These are phyloP conservation scores for Drosophila algonquin DNA, from an alignment of 2,888 invertebrate genomes.

Conservation along the genomic window DNA sequence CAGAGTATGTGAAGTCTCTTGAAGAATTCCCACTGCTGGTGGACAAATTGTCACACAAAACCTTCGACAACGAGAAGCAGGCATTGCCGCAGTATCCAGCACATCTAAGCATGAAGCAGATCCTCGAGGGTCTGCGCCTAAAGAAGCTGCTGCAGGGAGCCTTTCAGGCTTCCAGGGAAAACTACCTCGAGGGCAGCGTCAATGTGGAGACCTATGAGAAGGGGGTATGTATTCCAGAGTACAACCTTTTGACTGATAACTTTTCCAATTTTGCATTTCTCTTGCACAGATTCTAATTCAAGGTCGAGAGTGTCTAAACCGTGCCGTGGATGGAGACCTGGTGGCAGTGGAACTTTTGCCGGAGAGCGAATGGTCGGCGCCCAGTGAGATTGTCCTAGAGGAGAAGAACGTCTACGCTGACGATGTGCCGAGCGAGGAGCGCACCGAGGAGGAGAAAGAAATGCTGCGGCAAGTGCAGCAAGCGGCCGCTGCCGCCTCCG, in stretches of 20 bases:
- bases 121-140: conserved; percentile 91
- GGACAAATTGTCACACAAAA: conserved; percentile 92
- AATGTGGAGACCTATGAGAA: conserved; percentile 91
- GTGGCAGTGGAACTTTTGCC: conserved; percentile 96
- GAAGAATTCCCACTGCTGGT: conserved; percentile 88
- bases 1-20: conserved; percentile 90
- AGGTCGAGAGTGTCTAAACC: conserved; percentile 93
- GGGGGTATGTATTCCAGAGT: conserved; percentile 86
- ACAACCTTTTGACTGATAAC: neutral
- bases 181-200: conserved; percentile 96
- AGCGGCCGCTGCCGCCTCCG: conserved; percentile 62
- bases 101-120: conserved; percentile 90
- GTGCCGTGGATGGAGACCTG: conserved; percentile 96
- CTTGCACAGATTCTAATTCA: conserved; percentile 89
- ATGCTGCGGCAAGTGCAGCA: conserved; percentile 76
- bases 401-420: conserved; percentile 88
- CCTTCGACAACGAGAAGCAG: conserved; percentile 86
- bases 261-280: conserved; percentile 13
- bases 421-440: conserved; percentile 84
- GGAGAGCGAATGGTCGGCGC: conserved; percentile 94
- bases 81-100: conserved; percentile 91
- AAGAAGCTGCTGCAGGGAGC: conserved; percentile 92
- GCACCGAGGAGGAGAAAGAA: conserved; percentile 84
- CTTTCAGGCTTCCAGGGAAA: conserved; percentile 94
- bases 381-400: conserved; percentile 93